Evolutionary conservation across 1,140 invertebrate genomes (phyloP), one percentile per base, ranked within the genome.

Genomic region (Amyelois transitella): DNA sequence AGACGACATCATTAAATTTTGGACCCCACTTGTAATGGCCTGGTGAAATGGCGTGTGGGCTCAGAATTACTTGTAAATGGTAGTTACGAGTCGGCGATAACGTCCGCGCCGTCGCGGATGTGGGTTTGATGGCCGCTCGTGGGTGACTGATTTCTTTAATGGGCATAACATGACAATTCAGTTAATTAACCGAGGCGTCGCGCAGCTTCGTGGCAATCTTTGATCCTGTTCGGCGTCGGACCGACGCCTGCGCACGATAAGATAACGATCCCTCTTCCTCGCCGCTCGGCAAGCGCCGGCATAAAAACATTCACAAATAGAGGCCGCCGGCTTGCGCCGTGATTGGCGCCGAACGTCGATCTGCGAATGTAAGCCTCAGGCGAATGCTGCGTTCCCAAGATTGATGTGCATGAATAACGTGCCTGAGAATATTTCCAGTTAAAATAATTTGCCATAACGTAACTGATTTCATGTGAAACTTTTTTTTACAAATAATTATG

Each of bases 1-100:
- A 77, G 71, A 77, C 72, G 69, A 78, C 75, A 75, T 71, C 62
- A 68, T 78, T 72, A 74, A 70, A 74, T 69, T 72, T 71, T 54
- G 64, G 62, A 64, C 65, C 60, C 57, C 64, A 52, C 61, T 62
- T 51, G 58, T 66, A 66, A 65, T 64, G 55, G 58, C 51, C 53
- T 51, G 54, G 62, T 64, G 64, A 67, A 66, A 71, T 67, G 63
- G 59, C 60, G 66, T 67, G 69, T 72, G 61, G 66, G 66, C 60
- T 58, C 57, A 21, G 55, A 72, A 66, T 68, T 50, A 68, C 59
- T 66, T 62, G 56, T 65, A 64, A 68, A 68, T 72, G 66, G 56
- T 63, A 51, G 56, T 66, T 59, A 58, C 51, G 51, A 48, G 52
- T 48, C 25, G 48, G 18, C 60, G 56, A 58, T 62, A 64, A 62